A percentile compares a stretch with the other conserved stretches of the same genome.
These are phyloP conservation scores for Mimumesa dahlbomi DNA, from an alignment of 2,888 invertebrate genomes.

Conservation along the genomic window DNA sequence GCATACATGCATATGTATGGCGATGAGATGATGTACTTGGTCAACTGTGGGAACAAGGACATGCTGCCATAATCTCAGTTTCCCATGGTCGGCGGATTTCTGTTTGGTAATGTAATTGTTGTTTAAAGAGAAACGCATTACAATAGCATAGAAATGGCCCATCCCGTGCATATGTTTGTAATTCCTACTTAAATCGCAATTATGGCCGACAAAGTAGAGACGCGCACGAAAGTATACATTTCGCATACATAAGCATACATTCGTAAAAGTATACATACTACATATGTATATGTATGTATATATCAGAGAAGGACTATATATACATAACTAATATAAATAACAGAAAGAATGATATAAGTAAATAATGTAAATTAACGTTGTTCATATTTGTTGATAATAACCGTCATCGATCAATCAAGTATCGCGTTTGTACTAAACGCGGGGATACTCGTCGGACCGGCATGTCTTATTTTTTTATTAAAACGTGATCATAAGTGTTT, in stretches of 20 bases:
- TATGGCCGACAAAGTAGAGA: too few species aligned
- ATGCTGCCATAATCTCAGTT: too few species aligned
- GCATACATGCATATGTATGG: constrained; percentile 6
- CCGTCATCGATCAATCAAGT: constrained; percentile 34
- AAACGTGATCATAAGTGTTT: background rate
- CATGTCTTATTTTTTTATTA: constrained; percentile 7
- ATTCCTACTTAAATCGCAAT: too few species aligned
- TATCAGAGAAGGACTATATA: too few species aligned
- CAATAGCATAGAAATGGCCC: too few species aligned
- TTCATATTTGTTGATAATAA: constrained; percentile 67
- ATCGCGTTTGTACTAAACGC: constrained; percentile 19
- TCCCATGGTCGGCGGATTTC: too few species aligned
- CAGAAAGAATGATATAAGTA: constrained; percentile 41
- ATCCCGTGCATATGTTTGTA: too few species aligned
- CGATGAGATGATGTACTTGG: too few species aligned
- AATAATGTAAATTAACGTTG: constrained; percentile 65
- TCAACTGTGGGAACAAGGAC: too few species aligned
- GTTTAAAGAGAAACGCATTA: too few species aligned
- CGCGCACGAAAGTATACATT: background rate
- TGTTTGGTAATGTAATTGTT: too few species aligned
- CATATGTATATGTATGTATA: constrained; percentile 50
- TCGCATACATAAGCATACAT: constrained; percentile 11
- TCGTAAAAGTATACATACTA: constrained; percentile 31
- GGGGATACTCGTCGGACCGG: constrained; percentile 26
- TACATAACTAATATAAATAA: constrained; percentile 49